Conservation (phyloP, 1,140 invertebrate genomes). For the Zophobas morio region DNA sequence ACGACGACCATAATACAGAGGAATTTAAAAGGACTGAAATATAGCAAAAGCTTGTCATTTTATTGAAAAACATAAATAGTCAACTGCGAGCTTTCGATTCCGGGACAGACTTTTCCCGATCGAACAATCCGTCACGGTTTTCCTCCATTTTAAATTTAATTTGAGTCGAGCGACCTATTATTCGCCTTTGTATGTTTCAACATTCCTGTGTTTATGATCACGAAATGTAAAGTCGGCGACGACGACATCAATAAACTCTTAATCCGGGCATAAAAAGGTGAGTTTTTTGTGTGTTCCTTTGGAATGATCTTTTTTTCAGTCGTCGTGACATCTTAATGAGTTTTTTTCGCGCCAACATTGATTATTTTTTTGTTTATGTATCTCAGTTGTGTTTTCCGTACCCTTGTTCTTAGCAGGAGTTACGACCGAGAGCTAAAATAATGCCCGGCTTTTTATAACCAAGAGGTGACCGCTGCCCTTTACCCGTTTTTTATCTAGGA, state of each 20-base stretch:
- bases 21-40: too few species aligned
- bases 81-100: too few species aligned
- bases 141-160: slow-evolving; percentile 2
- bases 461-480: slow-evolving; percentile 26
- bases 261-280: slow-evolving; percentile 24
- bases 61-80: too few species aligned
- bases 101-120: background rate
- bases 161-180: background rate
- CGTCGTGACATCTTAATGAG: slow-evolving; percentile 27
- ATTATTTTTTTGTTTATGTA: slow-evolving; percentile 39
- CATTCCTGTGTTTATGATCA: slow-evolving; percentile 32
- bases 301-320: slow-evolving; percentile 24
- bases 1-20: too few species aligned
- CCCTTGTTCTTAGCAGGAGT: slow-evolving; percentile 3
- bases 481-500: background rate
- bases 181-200: background rate
- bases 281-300: slow-evolving; percentile 16
- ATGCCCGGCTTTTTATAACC: slow-evolving; percentile 18
- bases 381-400: slow-evolving; percentile 1
- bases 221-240: slow-evolving; percentile 14
- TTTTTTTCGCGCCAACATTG: slow-evolving; percentile 29
- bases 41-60: background rate
- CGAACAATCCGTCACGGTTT: background rate
- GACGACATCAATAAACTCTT: slow-evolving; percentile 24
- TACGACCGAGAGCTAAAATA: slow-evolving; percentile 27